Conservation (phyloP, 35 echinoderm and acorn worm genomes). For the Apostichopus californicus region DNA sequence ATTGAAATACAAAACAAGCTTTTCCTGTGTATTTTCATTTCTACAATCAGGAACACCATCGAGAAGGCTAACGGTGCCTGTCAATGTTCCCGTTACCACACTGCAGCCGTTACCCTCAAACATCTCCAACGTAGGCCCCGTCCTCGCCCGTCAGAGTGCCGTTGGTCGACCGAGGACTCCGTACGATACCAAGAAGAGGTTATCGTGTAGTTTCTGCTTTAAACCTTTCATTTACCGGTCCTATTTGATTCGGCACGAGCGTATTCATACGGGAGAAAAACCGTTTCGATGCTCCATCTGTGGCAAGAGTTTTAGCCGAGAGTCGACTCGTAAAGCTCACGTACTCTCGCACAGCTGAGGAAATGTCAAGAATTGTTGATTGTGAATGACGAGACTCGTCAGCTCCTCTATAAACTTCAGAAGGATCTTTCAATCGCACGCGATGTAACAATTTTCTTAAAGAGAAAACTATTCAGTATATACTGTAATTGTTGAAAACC, state of each 20-base stretch:
- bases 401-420: no score
- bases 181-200: neutral
- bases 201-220: neutral
- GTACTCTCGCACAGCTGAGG: neutral
- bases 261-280: slow-evolving; percentile 46
- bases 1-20: neutral
- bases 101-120: neutral
- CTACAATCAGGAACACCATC: slow-evolving; percentile 54
- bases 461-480: no score
- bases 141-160: neutral
- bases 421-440: no score
- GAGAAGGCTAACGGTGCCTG: neutral
- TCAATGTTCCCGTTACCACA: neutral
- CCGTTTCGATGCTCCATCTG: slow-evolving; percentile 5
- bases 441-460: no score
- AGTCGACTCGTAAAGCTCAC: neutral
- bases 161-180: neutral
- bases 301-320: neutral
- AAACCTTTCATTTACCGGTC: neutral
- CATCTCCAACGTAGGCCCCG: neutral
- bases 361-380: neutral
- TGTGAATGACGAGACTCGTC: no score
- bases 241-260: neutral
- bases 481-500: no score
- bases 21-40: slow-evolving; percentile 59